Evolutionary conservation across 2,888 invertebrate genomes (phyloP).

Genomic region (Tigriopus californicus): DNA sequence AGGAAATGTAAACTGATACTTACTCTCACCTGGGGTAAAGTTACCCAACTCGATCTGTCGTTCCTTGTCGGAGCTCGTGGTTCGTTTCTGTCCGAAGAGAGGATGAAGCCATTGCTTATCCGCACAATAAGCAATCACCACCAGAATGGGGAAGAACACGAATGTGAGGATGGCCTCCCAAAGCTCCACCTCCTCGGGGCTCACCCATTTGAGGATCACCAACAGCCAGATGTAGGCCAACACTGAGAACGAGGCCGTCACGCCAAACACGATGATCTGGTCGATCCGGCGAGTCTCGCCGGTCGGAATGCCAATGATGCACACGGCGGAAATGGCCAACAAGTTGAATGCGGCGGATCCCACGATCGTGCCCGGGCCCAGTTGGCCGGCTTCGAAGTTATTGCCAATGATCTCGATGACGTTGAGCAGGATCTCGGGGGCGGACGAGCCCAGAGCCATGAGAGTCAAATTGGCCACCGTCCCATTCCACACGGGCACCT

Average conservation of each 20-base stretch:
- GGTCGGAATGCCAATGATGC: slow-evolving; percentile 31
- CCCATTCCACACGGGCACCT: slow-evolving; percentile 31
- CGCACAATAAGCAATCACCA: slow-evolving; percentile 35
- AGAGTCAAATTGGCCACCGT: slow-evolving; percentile 38
- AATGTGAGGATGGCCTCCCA: slow-evolving; percentile 40
- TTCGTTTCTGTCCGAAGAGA: slow-evolving; percentile 29
- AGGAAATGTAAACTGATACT: slow-evolving; percentile 18
- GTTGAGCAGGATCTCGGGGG: slow-evolving; percentile 36
- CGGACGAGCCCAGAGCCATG: slow-evolving; percentile 37
- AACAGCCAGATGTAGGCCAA: slow-evolving; percentile 41
- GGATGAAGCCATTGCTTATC: slow-evolving; percentile 28
- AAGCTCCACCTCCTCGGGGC: slow-evolving; percentile 30
- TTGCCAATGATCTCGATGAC: slow-evolving; percentile 33
- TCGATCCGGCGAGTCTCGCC: slow-evolving; percentile 30
- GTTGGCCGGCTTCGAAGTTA: slow-evolving; percentile 28
- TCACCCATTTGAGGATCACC: slow-evolving; percentile 27
- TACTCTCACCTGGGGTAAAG: slow-evolving; percentile 26
- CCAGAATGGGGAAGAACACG: slow-evolving; percentile 36
- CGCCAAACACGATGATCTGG: slow-evolving; percentile 22
- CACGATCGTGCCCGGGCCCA: slow-evolving; percentile 38
- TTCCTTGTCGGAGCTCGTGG: slow-evolving; percentile 23
- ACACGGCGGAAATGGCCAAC: slow-evolving; percentile 35
- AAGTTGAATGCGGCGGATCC: slow-evolving; percentile 40
- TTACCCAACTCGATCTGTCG: slow-evolving; percentile 30
- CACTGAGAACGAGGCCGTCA: slow-evolving; percentile 22